Conservation (phyloP, 2,797 vertebrate species). For the Alectoris magna region DNA sequence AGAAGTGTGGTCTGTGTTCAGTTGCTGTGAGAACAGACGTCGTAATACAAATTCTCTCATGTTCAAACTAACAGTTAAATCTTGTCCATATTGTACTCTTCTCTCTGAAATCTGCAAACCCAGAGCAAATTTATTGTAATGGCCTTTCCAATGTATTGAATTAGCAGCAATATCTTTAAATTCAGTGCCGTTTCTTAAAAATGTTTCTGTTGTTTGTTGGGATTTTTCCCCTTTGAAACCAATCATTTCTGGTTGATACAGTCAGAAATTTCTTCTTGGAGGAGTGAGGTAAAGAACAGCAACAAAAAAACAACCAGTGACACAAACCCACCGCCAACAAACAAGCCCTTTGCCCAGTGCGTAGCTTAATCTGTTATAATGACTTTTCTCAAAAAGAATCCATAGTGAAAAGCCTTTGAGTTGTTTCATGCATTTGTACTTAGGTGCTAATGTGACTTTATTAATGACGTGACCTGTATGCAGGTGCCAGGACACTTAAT, state of each 20-base stretch:
- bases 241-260: background rate
- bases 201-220: background rate
- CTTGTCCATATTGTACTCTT: background rate
- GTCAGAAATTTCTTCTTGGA: background rate
- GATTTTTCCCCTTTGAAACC: background rate
- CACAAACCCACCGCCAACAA: background rate
- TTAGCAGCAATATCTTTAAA: background rate
- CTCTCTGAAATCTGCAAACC: background rate
- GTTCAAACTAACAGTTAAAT: background rate
- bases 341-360: rapidly evolving
- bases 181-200: background rate
- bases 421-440: background rate
- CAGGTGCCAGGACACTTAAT: background rate
- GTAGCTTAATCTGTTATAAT: background rate
- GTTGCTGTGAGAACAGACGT: background rate
- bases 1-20: background rate
- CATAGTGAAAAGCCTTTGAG: background rate
- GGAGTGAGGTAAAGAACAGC: background rate
- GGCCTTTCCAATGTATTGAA: background rate
- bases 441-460: background rate
- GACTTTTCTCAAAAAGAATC: background rate
- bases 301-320: background rate
- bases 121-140: background rate
- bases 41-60: background rate
- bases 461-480: background rate